Evolutionary conservation across 1,140 invertebrate genomes (phyloP).

Genomic region (Sogatella furcifera): DNA sequence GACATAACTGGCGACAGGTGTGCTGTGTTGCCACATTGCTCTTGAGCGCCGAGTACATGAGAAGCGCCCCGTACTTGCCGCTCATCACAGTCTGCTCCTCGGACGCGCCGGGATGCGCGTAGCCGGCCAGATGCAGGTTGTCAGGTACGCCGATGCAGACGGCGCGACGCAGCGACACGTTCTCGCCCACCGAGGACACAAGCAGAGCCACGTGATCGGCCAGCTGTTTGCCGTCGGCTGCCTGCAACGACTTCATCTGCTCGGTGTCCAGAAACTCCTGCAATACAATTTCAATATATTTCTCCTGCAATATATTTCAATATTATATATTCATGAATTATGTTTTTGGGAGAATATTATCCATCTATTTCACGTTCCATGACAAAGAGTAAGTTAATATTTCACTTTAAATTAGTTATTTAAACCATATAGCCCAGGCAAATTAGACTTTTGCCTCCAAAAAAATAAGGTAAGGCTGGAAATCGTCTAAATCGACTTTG

Average conservation of each 20-base stretch:
- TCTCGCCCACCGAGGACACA: slow-evolving; percentile 82
- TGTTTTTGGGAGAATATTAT: too few relatives aligned
- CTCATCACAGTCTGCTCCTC: slow-evolving; percentile 41
- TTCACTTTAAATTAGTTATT: too few relatives aligned
- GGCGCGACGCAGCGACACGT: slow-evolving; percentile 67
- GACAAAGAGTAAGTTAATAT: too few relatives aligned
- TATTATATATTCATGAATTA: too few relatives aligned
- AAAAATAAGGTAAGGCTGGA: too few relatives aligned
- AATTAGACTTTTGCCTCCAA: too few relatives aligned
- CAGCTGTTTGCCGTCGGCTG: slow-evolving; percentile 53
- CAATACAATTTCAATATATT: too few relatives aligned
- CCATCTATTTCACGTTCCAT: too few relatives aligned
- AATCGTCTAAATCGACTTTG: too few relatives aligned
- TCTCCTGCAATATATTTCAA: too few relatives aligned
- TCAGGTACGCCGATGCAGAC: slow-evolving; percentile 52
- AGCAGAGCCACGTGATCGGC: slow-evolving; percentile 69
- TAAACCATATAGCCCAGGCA: too few relatives aligned
- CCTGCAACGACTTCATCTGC: slow-evolving; percentile 46
- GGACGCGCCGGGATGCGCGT: slow-evolving; percentile 56
- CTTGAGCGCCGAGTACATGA: slow-evolving; percentile 48
- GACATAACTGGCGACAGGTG: slow-evolving; percentile 64
- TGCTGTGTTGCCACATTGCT: slow-evolving; percentile 30
- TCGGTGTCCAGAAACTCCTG: slow-evolving; percentile 54
- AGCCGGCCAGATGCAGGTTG: slow-evolving; percentile 48
- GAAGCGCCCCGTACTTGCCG: slow-evolving; percentile 74